These are phyloP conservation scores for Sinodicranocentrus sp. DNA, from an alignment of 2,888 invertebrate species.

Conservation along the genomic window DNA sequence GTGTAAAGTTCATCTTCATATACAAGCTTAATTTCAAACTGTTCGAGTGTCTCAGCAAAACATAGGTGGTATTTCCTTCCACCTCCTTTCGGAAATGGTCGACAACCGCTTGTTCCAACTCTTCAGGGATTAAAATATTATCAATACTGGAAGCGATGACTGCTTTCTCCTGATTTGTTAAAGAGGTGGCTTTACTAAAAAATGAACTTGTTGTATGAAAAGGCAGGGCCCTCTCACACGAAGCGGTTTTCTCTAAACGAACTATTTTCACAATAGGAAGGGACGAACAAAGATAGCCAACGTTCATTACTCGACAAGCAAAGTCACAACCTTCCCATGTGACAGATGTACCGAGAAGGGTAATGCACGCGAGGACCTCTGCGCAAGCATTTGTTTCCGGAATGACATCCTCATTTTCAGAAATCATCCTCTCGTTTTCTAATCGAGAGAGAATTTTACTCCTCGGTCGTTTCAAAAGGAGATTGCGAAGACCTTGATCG, in stretches of 20 bases:
- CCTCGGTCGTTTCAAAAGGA: constrained; percentile 7
- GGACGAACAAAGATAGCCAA: constrained; percentile 42
- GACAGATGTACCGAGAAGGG: constrained; percentile 58
- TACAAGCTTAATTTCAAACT: constrained; percentile 27
- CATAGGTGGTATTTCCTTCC: not conserved
- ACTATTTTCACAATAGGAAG: constrained; percentile 60
- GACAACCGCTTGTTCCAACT: not conserved
- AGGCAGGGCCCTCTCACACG: not conserved
- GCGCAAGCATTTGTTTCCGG: constrained; percentile 54
- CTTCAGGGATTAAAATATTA: not conserved
- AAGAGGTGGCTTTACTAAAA: not conserved
- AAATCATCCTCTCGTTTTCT: too few relatives aligned
- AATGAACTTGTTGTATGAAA: not conserved
- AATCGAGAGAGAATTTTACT: not conserved
- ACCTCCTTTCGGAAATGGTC: constrained; percentile 4
- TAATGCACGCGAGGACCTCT: constrained; percentile 1
- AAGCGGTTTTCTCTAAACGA: constrained; percentile 2
- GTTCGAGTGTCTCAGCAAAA: constrained; percentile 18
- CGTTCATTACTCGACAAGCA: constrained; percentile 53
- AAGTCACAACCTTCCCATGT: constrained; percentile 44
- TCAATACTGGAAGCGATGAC: not conserved
- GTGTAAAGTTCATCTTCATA: constrained; percentile 21
- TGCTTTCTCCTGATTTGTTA: not conserved
- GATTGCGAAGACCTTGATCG: too few relatives aligned
- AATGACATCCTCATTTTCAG: not conserved